A percentile compares a stretch with the other conserved stretches of the same genome.
phyloP scores from a whole-genome alignment of 1,140 invertebrate species.

The Hormaphis cornu region DNA sequence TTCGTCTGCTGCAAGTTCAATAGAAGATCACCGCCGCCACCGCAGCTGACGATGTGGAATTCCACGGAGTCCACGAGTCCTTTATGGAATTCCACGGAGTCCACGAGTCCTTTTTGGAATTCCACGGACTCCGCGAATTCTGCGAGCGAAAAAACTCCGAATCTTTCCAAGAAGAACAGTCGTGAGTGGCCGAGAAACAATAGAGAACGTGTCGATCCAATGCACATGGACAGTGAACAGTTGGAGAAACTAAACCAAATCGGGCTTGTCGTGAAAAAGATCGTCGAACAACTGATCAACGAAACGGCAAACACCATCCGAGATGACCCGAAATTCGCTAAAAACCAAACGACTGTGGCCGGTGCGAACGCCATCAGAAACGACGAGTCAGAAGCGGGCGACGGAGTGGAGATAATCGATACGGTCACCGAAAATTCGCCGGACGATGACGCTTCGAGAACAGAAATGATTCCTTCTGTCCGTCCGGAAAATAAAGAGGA shows the following conservation, averaged over 20 bases:
- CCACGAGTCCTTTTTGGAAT: not conserved
- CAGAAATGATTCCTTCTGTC: not conserved
- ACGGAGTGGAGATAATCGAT: not conserved
- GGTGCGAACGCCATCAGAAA: not conserved
- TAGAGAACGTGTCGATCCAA: not conserved
- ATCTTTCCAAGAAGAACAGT: not conserved
- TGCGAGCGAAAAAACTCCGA: not conserved
- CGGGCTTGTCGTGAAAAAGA: not conserved
- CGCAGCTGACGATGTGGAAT: not conserved
- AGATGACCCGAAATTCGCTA: not conserved
- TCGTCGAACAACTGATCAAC: slow-evolving; percentile 10
- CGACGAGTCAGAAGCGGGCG: not conserved
- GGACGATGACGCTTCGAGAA: not conserved
- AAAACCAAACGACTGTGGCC: not conserved
- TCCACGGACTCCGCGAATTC: not conserved
- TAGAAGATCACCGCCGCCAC: not conserved
- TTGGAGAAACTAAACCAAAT: slow-evolving; percentile 6
- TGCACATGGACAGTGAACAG: not conserved
- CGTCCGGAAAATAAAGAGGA: not conserved
- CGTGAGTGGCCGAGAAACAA: not conserved
- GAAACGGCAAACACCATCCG: slow-evolving; percentile 11
- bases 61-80: not conserved
- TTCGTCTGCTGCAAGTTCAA: slow-evolving; percentile 44
- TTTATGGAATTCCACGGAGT: not conserved
- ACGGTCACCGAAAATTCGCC: not conserved